Evolutionary conservation across 2,888 invertebrate genomes (phyloP), one percentile per base, ranked within the genome.

Genomic region (Pasiphila rectangulata): DNA sequence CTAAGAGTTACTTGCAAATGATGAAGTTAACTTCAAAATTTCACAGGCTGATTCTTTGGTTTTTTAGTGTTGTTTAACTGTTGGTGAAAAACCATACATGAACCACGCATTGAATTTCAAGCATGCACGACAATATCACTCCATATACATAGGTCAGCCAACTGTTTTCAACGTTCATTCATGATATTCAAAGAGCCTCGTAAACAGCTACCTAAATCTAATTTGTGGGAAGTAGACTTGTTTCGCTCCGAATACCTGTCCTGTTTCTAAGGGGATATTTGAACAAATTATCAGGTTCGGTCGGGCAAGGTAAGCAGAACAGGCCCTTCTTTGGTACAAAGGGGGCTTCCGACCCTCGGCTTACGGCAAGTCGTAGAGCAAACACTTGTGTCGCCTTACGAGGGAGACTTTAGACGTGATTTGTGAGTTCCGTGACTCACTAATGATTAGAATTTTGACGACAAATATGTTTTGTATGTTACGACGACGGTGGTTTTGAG

Each of bases 331-430:
- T 63, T 57, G 63, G 63, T 54, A 73, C 63, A 73, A 77, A 75
- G 68, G 74, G 46, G 73, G 72, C 62, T 67, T 60, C 59, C 69
- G 68, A 72, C 77, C 81, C 81, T 75, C 66, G 50, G 53, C 59
- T 79, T 74, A 78, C 67, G 75, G 72, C 70, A 72, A 73, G 69
- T 65, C 73, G 62, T 57, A 72, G 72, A 70, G 72, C 76, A 84
- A 83, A 83, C 78, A 76, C 73, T 75, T 68, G 73, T 61, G 57
- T 52, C 54, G 45, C 50, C 51, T 54, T 41, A 32, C 61, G 63
- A 66, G 72, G 72, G 66, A 69, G 66, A 65, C 54, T 59, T 60
- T 62, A 59, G 53, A 56, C 58, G 61, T 64, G 70, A 77, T 76
- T 75, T 71, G 62, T 58, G 60, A 62, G 63, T 64, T 58, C 51